Conservation (phyloP, 2,888 invertebrate species). For the Choreutis nemorana region DNA sequence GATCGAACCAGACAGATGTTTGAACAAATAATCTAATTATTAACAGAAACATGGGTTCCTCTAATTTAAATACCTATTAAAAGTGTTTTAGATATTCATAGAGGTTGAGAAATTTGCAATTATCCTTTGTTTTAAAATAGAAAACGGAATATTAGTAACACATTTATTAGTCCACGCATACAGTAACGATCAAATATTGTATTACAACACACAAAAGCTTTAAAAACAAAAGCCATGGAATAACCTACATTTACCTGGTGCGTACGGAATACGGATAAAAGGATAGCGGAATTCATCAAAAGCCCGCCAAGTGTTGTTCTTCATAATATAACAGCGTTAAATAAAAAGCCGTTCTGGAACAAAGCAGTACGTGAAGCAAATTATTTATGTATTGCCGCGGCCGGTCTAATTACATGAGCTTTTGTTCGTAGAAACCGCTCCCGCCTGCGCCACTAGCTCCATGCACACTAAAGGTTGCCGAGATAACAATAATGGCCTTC, state of each 20-base stretch:
- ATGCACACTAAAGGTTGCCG: conserved; percentile 24
- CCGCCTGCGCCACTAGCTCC: conserved; percentile 28
- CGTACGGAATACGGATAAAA: conserved; percentile 25
- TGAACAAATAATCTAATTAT: too few relatives aligned
- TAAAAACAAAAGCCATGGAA: too few relatives aligned
- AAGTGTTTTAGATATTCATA: too few relatives aligned
- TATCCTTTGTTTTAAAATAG: too few relatives aligned
- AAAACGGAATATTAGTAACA: too few relatives aligned
- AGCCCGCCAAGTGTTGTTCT: conserved; percentile 50
- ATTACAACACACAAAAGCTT: too few relatives aligned
- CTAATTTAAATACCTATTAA: too few relatives aligned
- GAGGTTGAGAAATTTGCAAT: too few relatives aligned
- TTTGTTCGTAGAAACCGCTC: conserved; percentile 47
- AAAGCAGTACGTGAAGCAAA: conserved; percentile 63
- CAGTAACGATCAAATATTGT: too few relatives aligned
- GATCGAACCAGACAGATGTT: too few relatives aligned
- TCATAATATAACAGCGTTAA: conserved; percentile 56
- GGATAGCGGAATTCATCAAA: conserved; percentile 45
- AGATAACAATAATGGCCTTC: conserved; percentile 44
- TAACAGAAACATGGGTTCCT: too few relatives aligned
- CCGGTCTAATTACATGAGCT: conserved; percentile 61
- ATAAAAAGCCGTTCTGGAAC: conserved; percentile 58
- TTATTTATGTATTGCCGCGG: conserved; percentile 64
- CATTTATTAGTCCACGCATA: too few relatives aligned
- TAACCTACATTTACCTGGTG: conserved; percentile 7